Base-by-base conservation (phyloP, 2,797 vertebrate species). In the Acridotheres tristis region DNA sequence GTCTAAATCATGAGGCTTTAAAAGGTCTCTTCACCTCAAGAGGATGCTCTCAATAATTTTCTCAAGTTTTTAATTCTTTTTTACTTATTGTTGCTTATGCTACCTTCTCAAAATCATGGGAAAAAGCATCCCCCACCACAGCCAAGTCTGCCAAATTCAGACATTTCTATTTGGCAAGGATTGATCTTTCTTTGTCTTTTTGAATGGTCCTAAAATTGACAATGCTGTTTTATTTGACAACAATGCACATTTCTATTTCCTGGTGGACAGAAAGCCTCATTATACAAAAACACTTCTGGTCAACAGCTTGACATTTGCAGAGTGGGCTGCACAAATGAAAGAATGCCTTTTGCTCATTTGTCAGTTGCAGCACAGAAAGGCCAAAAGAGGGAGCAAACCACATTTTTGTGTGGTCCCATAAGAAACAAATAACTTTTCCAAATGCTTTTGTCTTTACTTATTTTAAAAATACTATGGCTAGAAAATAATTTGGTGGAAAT, bases 181-280 rank as follows among this genome's bases (percentile, higher is more conserved):
- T 48, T 88, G 62, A 74, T 91, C 25, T 79, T 63, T n/a, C 12
- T 83, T 68, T 94, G 30, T 16, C 13, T 86, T 86, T 74, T 89
- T 91, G 65, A 93, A 71, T 61, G 57, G n/a, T 75, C 45, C 19
- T 71, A 66, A 89, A 94, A 92, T 77, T 78, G 84, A 90, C 47
- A 43, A 30, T 74, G 22, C 45, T 82, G n/a, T 89, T 90, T 93
- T 71, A 83, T 96, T 95, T 95, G 55, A 95, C 50, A 77, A 81
- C 61, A 93, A 54, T 79, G 42, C 10, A 86, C 50, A 75, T 94
- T 95, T 96, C 47, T 93, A 13, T 77, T 94, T 92, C 62, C 89
- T 95, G 54, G n/a, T 94, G 54, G 51, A 89, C 59, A 95, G 62
- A 93, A 69, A 38, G 36, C 14, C 17, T 90, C 72, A 27, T 67